phyloP scores from a whole-genome alignment of 2,888 invertebrate species.

The Phragmatobia fuliginosa region DNA sequence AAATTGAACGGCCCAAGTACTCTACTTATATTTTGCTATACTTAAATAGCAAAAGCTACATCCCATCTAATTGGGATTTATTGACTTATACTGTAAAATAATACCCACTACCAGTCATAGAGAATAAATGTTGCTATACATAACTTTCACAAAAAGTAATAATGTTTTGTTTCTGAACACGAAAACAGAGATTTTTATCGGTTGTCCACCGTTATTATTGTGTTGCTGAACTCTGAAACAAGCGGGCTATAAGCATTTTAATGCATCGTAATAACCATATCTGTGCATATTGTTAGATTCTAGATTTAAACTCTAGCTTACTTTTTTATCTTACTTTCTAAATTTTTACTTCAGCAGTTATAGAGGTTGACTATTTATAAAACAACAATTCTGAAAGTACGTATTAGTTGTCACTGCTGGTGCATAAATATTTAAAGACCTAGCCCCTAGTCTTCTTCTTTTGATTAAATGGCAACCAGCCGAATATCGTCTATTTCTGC shows the following conservation, averaged over 20 bases:
- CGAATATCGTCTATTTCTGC: too few relatives aligned
- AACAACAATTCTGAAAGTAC: background rate
- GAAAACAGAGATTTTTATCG: slow-evolving; percentile 19
- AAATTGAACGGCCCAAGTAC: too few relatives aligned
- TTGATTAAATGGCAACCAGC: too few relatives aligned
- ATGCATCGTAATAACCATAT: slow-evolving; percentile 17
- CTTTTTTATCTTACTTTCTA: slow-evolving; percentile 11
- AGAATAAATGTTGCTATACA: background rate
- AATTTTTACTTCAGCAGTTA: background rate
- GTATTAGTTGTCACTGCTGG: background rate
- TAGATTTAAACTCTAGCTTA: slow-evolving; percentile 3
- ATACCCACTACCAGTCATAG: background rate
- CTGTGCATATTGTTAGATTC: slow-evolving; percentile 6
- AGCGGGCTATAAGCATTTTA: slow-evolving; percentile 8
- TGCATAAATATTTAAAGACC: too few relatives aligned
- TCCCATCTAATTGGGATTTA: too few relatives aligned
- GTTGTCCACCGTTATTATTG: slow-evolving; percentile 13
- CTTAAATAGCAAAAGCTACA: too few relatives aligned
- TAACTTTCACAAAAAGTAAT: slow-evolving; percentile 7
- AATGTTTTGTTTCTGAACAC: slow-evolving; percentile 10
- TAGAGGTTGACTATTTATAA: background rate
- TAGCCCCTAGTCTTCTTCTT: too few relatives aligned
- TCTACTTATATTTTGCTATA: too few relatives aligned
- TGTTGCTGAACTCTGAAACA: slow-evolving; percentile 8
- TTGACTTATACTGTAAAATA: too few relatives aligned